These are phyloP conservation scores for Aculops lycopersici DNA, from an alignment of 1,140 invertebrate species.

Conservation along the genomic window DNA sequence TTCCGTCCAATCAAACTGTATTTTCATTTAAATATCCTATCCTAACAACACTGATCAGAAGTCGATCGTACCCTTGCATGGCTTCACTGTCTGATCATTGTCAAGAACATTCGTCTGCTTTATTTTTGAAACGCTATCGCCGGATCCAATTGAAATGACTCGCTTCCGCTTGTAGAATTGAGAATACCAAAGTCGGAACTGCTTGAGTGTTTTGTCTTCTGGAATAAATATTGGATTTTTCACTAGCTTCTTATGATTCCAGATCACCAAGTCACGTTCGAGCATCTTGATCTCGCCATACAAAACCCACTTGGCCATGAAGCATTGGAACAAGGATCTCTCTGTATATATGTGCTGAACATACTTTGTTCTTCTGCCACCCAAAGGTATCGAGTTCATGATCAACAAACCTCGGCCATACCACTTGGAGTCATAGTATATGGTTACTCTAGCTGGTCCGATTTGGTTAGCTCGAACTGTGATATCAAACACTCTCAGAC, in stretches of 20 bases:
- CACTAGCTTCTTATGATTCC: not conserved
- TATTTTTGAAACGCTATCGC: too few relatives aligned
- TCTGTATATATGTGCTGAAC: not conserved
- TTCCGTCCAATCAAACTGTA: too few relatives aligned
- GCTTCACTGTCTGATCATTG: too few relatives aligned
- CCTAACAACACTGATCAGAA: too few relatives aligned
- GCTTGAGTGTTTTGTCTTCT: not conserved
- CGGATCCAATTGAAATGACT: too few relatives aligned
- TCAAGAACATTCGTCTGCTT: too few relatives aligned
- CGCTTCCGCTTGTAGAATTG: too few relatives aligned
- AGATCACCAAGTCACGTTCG: not conserved
- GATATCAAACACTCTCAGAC: not conserved
- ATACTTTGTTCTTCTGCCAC: not conserved
- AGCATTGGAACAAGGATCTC: constrained; percentile 10
- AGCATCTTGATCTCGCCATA: not conserved
- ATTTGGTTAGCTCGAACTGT: constrained; percentile 21
- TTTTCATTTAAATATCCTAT: too few relatives aligned
- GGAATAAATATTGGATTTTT: not conserved
- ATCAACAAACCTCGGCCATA: constrained; percentile 14
- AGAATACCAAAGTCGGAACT: not conserved
- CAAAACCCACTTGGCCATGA: not conserved
- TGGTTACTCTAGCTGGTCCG: constrained; percentile 40
- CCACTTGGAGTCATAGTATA: constrained; percentile 17
- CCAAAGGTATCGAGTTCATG: not conserved
- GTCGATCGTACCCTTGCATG: too few relatives aligned